phyloP scores from a whole-genome alignment of 1,140 invertebrate species.

The Eufriesea mexicana region DNA sequence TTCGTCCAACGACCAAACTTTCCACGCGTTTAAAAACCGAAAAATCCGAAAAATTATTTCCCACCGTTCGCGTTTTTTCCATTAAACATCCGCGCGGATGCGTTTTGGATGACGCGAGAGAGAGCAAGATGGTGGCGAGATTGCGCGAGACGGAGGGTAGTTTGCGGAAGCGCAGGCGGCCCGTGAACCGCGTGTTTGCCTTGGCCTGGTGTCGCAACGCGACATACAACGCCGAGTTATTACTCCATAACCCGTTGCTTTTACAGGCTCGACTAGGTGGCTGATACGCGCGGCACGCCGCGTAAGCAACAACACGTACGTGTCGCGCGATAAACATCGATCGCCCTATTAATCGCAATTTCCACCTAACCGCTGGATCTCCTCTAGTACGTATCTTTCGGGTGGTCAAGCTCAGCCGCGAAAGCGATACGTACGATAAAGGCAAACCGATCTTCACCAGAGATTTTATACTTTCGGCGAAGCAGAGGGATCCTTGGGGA shows the following conservation, averaged over 20 bases:
- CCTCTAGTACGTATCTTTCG: background rate
- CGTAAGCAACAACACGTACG: conserved; percentile 53
- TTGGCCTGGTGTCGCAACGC: conserved; percentile 23
- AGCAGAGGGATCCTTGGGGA: no score
- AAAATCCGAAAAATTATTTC: background rate
- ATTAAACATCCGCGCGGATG: conserved; percentile 13
- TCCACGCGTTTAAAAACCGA: no score
- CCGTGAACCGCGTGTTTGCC: conserved; percentile 42
- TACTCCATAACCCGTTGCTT: conserved; percentile 66
- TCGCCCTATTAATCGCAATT: conserved; percentile 14
- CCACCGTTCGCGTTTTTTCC: background rate
- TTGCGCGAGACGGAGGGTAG: background rate
- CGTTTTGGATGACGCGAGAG: background rate
- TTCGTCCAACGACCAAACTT: background rate
- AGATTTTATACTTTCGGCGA: background rate
- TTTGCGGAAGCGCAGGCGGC: conserved; percentile 28
- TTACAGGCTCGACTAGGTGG: conserved; percentile 52
- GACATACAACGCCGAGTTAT: conserved; percentile 51
- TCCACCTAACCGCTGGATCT: background rate
- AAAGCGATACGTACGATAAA: background rate
- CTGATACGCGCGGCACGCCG: conserved; percentile 21
- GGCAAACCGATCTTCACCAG: background rate
- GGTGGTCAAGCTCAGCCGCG: background rate
- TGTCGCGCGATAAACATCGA: conserved; percentile 42
- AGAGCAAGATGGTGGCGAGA: background rate